Evolutionary conservation across 2,888 invertebrate genomes (phyloP), one percentile per base, ranked within the genome.

Genomic region (Xanthostigma xanthostigma): DNA sequence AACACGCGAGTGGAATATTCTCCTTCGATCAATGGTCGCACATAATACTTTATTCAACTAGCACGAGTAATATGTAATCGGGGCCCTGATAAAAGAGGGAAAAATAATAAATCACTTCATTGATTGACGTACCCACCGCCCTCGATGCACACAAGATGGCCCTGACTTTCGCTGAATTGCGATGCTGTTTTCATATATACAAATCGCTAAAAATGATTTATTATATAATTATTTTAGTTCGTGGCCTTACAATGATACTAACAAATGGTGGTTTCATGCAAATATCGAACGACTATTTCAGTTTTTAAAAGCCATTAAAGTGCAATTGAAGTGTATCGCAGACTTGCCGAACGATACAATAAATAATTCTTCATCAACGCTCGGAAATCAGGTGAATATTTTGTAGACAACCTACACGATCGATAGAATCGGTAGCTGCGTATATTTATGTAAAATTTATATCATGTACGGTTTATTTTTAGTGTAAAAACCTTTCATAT

Each of bases 401-500:
- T 41, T 44, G 45, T 8, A 38, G 41, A 37, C 46, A 46, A 12
- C 35, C 33, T 49, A 46, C 9, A 43, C 17, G 4, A 17, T 17
- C 17, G 17, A 17, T 2, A 17, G 2, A 17, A 17, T 17, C 17
- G 17, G 17, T 17, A 4, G 3, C 17, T 17, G 4, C 4, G 2
- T 17, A 17, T 17, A n/a, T 40, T 13, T 48, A 40, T 37, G 36
- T 49, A 41, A 35, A 40, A 33, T 45, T 43, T 45, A 40, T 39
- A 43, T 39, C 41, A 27, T n/a, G 41, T 42, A 52, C 45, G 33
- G 46, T 27, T 27, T 42, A 46, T 34, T 64, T 60, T 50, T 53
- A 72, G 69, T 66, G 65, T 51, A 53, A 59, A 2, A 65, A 70
- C 49, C 64, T 69, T 9, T 64, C 66, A n/a, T 71, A 69, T 56